Conservation (phyloP, 2,888 invertebrate species). For the Diaphora mendica region DNA sequence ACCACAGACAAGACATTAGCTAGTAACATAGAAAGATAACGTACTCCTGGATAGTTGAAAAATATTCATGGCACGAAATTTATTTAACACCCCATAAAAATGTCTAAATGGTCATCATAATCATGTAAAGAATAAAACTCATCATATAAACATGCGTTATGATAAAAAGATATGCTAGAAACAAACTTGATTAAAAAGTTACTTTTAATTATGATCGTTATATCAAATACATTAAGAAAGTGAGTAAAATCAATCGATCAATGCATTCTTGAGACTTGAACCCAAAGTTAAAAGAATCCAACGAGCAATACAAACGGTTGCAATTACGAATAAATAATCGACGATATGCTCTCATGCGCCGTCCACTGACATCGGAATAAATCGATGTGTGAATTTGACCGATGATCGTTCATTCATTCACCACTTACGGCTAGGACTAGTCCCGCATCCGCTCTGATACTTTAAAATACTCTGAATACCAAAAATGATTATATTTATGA, state of each 20-base stretch:
- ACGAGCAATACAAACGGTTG: slow-evolving; percentile 25
- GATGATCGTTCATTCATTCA: slow-evolving; percentile 56
- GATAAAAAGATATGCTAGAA: slow-evolving; percentile 1
- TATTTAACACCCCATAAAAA: neutral
- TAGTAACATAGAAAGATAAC: neutral
- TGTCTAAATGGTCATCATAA: neutral
- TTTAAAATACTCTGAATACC: slow-evolving; percentile 60
- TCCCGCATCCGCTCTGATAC: slow-evolving; percentile 65
- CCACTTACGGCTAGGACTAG: slow-evolving; percentile 57
- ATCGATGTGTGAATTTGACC: slow-evolving; percentile 60
- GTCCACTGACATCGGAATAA: slow-evolving; percentile 45
- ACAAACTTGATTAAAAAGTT: slow-evolving; percentile 13
- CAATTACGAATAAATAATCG: slow-evolving; percentile 39
- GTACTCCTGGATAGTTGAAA: neutral
- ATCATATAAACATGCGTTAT: neutral
- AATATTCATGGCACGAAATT: neutral
- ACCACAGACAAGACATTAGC: neutral
- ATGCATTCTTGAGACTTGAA: slow-evolving; percentile 19
- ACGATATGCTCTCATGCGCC: slow-evolving; percentile 27
- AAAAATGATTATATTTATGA: slow-evolving; percentile 50
- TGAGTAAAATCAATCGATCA: slow-evolving; percentile 23
- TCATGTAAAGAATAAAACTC: neutral
- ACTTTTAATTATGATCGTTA: slow-evolving; percentile 5
- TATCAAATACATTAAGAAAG: slow-evolving; percentile 18
- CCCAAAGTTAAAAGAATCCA: slow-evolving; percentile 33